Evolutionary conservation across 2,888 invertebrate genomes (phyloP).

Genomic region (Caenorhabditis sulstoni): DNA sequence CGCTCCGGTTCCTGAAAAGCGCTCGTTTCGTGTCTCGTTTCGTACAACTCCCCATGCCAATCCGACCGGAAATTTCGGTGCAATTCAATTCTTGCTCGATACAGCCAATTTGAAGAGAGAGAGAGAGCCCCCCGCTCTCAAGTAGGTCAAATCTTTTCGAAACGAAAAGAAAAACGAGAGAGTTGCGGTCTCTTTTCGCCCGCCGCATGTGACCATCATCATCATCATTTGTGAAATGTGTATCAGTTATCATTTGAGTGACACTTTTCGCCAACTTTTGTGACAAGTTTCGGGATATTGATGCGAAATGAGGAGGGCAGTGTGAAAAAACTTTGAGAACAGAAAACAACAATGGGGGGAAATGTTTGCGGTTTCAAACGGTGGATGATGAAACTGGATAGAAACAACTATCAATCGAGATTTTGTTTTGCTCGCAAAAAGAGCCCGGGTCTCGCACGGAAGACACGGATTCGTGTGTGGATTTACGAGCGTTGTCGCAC

Average conservation of each 20-base stretch:
- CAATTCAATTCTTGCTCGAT: conserved; percentile 14
- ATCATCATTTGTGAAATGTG: not conserved
- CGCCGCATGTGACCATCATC: no score
- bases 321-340: no score
- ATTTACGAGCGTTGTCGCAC: no score
- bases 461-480: no score
- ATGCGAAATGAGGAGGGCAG: not conserved
- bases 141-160: not conserved
- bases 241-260: conserved; percentile 51
- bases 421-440: no score
- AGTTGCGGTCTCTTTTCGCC: no score
- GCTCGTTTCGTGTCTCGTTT: not conserved
- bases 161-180: conserved; percentile 9
- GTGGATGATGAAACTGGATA: no score
- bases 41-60: conserved; percentile 9
- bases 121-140: not conserved
- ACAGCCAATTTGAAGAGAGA: conserved; percentile 38
- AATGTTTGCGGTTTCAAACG: no score
- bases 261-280: conserved; percentile 39
- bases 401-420: no score
- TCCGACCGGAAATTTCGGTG: conserved; percentile 21
- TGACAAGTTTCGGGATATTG: conserved; percentile 40
- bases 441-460: no score
- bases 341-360: no score
- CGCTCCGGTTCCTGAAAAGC: conserved; percentile 75